Percentiles rank a stretch among this genome's conserved stretches.
Evolutionary conservation across 2,888 invertebrate species (phyloP).

Genomic region (Hydropsyche betteni): DNA sequence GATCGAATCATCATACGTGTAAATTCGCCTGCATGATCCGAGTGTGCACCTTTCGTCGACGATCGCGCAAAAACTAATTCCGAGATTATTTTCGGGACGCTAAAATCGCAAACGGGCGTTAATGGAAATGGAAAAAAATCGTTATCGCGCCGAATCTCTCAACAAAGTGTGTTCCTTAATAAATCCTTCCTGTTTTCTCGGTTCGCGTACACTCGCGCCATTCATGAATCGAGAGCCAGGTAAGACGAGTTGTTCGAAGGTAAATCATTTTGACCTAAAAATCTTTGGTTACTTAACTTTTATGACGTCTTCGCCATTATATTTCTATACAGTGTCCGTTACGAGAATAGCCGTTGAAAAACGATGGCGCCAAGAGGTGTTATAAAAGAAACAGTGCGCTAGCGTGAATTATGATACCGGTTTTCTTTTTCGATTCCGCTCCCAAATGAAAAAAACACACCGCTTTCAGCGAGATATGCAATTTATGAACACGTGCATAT

Average conservation of each 20-base stretch:
- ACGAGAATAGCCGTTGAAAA: constrained; percentile 23
- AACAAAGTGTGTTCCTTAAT: constrained; percentile 11
- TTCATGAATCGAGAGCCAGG: constrained; percentile 26
- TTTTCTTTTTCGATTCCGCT: too few relatives aligned
- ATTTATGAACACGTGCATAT: too few relatives aligned
- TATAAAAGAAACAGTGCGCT: too few relatives aligned
- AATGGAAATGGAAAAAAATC: constrained; percentile 24
- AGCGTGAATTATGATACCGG: too few relatives aligned
- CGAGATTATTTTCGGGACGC: neutral
- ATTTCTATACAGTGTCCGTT: neutral
- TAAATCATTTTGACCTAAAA: constrained; percentile 33
- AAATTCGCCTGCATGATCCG: too few relatives aligned
- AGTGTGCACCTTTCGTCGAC: too few relatives aligned
- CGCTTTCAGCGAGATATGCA: neutral
- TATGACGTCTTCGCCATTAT: constrained; percentile 26
- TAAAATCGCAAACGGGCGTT: constrained; percentile 4
- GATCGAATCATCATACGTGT: too few relatives aligned
- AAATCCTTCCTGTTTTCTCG: constrained; percentile 33
- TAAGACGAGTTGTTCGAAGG: neutral
- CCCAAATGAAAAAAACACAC: neutral
- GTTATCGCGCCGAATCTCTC: constrained; percentile 2
- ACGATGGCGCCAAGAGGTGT: constrained; percentile 22
- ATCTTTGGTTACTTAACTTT: constrained; percentile 28
- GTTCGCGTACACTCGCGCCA: constrained; percentile 18
- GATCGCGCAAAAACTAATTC: neutral